Base-by-base conservation (phyloP, 2,888 invertebrate species). In the Cerceris rybyensis region DNA sequence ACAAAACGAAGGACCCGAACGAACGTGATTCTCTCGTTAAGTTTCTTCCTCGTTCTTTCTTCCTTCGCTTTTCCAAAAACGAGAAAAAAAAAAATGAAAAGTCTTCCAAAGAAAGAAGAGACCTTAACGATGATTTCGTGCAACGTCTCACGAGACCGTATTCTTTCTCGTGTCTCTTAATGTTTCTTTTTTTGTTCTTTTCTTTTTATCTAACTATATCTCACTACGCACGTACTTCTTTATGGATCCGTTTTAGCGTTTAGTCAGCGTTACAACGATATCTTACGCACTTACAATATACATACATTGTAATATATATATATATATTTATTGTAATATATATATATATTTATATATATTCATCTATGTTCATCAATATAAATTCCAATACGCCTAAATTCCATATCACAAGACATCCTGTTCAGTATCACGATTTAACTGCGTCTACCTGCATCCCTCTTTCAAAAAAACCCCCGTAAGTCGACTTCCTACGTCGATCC, bases 341-440 rank as follows among this genome's bases (percentile, higher is more conserved):
- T 68, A 65, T 72, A 75, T 78, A 81, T 69, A 59, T n/a, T n/a
- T n/a, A 79, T 81, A 68, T 70, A 61, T 68, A 79, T 82, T 82
- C 80, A 82, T 81, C 77, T 85, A 84, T 82, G 57, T 78, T 81
- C 75, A 72, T 70, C 75, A 78, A 79, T 79, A 78, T 83, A 87
- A 82, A 86, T 81, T 74, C 80, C 77, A 73, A 80, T 88, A 88
- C 86, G 81, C 69, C 88, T 86, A 84, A 82, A 78, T 84, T 86
- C 87, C 87, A 84, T 88, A 88, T 88, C 88, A 88, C 88, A 90
- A 89, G 86, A 88, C 88, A 89, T 88, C 85, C 86, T 87, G 86
- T 87, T 87, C 86, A 85, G 85, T 89, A 88, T 89, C 89, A 89
- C 88, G 86, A 87, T 83, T 87, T 82, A 83, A 72, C 70, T 58